These are phyloP conservation scores for Zaprionus capensis DNA, from an alignment of 1,140 invertebrate species.

Conservation along the genomic window DNA sequence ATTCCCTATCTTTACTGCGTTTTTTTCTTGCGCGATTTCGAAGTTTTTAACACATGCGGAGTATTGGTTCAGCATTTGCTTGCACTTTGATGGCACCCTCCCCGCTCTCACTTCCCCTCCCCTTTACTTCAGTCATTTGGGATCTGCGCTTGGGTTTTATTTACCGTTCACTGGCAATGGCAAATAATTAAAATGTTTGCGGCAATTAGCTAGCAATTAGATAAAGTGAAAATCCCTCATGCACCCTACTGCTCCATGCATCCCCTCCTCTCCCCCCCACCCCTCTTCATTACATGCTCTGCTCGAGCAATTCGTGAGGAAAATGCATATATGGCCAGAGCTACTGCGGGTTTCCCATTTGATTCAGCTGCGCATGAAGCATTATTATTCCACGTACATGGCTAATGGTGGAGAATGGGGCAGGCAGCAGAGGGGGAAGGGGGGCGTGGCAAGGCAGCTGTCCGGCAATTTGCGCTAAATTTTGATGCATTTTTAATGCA, in stretches of 20 bases:
- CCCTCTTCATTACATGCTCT: background rate
- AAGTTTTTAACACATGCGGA: conserved; percentile 7
- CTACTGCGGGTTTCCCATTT: background rate
- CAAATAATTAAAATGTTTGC: conserved; percentile 50
- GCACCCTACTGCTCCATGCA: background rate
- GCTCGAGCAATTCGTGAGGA: background rate
- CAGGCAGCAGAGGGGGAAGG: too few species aligned
- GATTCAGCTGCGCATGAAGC: background rate
- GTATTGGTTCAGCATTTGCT: conserved; percentile 18
- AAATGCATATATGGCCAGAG: conserved; percentile 3
- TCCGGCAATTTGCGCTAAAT: conserved; percentile 26
- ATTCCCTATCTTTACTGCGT: background rate
- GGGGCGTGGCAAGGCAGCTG: background rate
- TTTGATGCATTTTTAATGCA: conserved; percentile 43
- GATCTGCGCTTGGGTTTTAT: conserved; percentile 25
- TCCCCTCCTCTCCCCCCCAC: background rate
- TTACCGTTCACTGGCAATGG: conserved; percentile 13
- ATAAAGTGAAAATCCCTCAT: conserved; percentile 14
- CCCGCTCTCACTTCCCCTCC: background rate
- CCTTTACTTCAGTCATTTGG: background rate
- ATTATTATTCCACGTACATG: conserved; percentile 14
- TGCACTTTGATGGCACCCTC: conserved; percentile 24
- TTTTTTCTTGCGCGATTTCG: background rate
- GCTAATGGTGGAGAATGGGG: background rate
- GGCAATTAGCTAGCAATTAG: conserved; percentile 46